Percentiles rank a stretch among this genome's conserved stretches.
Conservation (phyloP, 2,113 vertebrate genomes). For the Aix galericulata region DNA sequence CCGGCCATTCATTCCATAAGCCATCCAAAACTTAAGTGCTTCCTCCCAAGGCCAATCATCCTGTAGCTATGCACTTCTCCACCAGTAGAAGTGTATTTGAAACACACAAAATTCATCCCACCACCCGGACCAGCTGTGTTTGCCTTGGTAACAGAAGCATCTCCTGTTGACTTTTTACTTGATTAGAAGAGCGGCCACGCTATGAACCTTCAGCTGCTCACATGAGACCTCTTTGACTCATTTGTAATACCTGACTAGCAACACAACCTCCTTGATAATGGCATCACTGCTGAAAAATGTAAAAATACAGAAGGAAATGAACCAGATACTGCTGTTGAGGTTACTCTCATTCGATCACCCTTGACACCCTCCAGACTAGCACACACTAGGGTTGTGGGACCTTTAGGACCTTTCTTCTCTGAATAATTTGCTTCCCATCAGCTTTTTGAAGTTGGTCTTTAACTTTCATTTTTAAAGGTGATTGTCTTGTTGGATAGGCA, state of each 20-base stretch:
- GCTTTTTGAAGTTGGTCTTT: not conserved
- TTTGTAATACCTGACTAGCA: not conserved
- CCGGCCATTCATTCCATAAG: not conserved
- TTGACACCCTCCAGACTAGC: not conserved
- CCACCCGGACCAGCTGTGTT: not conserved
- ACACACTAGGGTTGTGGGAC: not conserved
- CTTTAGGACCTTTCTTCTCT: not conserved
- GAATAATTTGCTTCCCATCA: not conserved
- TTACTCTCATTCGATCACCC: not conserved
- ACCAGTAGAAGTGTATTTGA: not conserved
- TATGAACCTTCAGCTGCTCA: not conserved
- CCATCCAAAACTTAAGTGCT: not conserved
- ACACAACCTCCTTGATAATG: not conserved
- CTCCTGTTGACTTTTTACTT: not conserved
- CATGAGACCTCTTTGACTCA: not conserved
- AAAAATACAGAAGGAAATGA: not conserved
- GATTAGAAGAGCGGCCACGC: not conserved
- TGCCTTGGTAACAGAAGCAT: not conserved
- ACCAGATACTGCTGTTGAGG: fast-evolving
- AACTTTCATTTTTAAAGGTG: not conserved
- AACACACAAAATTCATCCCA: not conserved
- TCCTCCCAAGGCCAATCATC: not conserved
- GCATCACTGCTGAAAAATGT: not conserved
- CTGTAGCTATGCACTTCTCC: not conserved
- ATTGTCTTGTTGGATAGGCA: not conserved